Base-by-base conservation (phyloP, 2,797 vertebrate species). In the Acipenser transmontanus region DNA sequence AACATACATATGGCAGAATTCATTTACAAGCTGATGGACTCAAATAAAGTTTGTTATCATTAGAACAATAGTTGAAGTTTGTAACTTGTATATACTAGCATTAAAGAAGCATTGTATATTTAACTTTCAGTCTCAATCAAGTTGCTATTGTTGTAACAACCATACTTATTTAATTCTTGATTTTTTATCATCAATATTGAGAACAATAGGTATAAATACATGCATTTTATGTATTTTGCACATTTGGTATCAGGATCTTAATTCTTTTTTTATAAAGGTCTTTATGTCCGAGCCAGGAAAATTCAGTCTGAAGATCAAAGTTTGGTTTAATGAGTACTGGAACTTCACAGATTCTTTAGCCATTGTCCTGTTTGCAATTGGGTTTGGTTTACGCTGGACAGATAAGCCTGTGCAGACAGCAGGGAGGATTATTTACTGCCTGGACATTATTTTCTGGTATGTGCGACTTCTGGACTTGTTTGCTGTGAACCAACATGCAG, bases 371-470 rank as follows among this genome's bases (percentile, higher is more conserved):
- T 99, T 99, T 77, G 77, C 92, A 71, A 79, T 84, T 63, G 96
- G 95, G 10, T 87, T 98, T 71, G 79, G 64, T 5, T 77, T 99
- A 73, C 93, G 96, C 13, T 97, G 88, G 87, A 77, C 78, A 0
- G 49, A 65, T 0, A 77, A 87, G 1, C 82, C 92, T 1, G 80
- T 89, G 64, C 84, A 71, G 65, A 93, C 81, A 1, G 87, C 82
- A 0, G 95, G 94, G 8, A 93, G 91, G 62, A 83, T 97, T 1
- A 78, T 91, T 71, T 98, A 99, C 82, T 98, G 93, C 73, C 81
- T 99, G 77, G 93, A 99, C 82, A 94, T 98, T 74, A 95, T 99
- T 84, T 99, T 99, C 85, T 99, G 97, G 97, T 98, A 94, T 56
- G 76, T 94, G 70, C 88, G 93, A 7, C 87, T 98, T 64, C 83